Evolutionary conservation across 2,113 vertebrate genomes (phyloP).

Genomic region (Puntigrus tetrazona): DNA sequence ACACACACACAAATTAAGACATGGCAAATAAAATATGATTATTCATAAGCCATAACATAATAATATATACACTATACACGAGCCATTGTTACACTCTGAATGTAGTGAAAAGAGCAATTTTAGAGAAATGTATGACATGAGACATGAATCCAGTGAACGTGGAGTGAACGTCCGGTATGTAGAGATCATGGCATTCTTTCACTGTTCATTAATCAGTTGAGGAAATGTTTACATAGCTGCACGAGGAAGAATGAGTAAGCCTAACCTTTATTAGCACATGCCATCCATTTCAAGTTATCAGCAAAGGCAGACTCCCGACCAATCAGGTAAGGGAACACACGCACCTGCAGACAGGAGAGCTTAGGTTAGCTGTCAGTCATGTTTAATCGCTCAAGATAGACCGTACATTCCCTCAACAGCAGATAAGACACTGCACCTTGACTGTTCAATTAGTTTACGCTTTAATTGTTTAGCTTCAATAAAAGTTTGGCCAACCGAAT

Average conservation of each 20-base stretch:
- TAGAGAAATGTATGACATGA: not conserved
- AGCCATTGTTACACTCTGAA: not conserved
- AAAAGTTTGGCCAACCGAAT: not conserved
- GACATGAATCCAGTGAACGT: no score
- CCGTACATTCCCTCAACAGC: not conserved
- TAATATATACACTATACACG: not conserved
- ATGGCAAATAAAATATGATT: not conserved
- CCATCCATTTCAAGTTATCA: constrained; percentile 99
- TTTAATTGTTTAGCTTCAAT: not conserved
- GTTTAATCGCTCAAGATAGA: constrained; percentile 60
- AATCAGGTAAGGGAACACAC: constrained; percentile 80
- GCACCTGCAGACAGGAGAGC: constrained; percentile 67
- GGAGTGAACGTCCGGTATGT: no score
- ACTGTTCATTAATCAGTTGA: not conserved
- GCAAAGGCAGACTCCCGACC: constrained; percentile 84
- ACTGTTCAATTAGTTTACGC: not conserved
- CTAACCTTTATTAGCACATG: constrained; percentile 98
- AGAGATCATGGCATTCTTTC: not conserved
- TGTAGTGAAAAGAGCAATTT: not conserved
- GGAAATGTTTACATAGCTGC: not conserved
- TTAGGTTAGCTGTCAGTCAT: constrained; percentile 69
- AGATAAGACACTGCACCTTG: not conserved
- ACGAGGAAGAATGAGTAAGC: constrained; percentile 1
- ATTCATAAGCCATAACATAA: not conserved
- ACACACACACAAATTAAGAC: not conserved